phyloP scores from a whole-genome alignment of 35 echinoderm and acorn worm species.

The Heliocidaris tuberculata region DNA sequence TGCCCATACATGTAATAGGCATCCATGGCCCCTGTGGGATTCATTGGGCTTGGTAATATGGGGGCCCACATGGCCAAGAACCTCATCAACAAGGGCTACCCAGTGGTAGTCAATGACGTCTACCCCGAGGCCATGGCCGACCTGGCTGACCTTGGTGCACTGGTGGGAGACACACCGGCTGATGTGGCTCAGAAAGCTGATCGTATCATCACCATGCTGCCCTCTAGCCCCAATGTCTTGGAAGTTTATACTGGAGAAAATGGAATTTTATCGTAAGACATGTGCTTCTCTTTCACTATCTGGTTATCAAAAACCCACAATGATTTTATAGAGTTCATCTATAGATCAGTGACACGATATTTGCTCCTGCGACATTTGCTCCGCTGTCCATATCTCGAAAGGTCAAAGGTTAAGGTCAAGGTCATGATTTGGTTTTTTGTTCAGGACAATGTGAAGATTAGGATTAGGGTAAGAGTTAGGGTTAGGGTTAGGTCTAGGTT shows the following conservation, averaged over 20 bases:
- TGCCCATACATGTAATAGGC: conserved; percentile 43
- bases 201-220: conserved; percentile 91
- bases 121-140: conserved; percentile 86
- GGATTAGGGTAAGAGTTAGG: no score
- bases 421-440: no score
- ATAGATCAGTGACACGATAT: no score
- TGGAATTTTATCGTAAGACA: conserved; percentile 80
- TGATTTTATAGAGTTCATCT: no score
- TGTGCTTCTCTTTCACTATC: background rate
- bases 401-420: no score
- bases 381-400: no score
- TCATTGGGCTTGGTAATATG: conserved; percentile 98
- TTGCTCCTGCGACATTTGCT: no score
- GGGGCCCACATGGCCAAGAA: conserved; percentile 93
- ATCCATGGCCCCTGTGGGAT: conserved; percentile 79
- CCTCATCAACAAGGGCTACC: conserved; percentile 83
- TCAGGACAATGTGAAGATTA: no score
- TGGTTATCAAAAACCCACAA: no score
- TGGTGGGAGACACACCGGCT: conserved; percentile 80
- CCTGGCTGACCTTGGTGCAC: conserved; percentile 79
- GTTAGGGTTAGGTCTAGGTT: no score
- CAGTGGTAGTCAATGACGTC: conserved; percentile 79
- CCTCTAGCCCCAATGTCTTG: conserved; percentile 91
- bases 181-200: conserved; percentile 91
- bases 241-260: conserved; percentile 77